These are phyloP conservation scores for Lycocorax pyrrhopterus DNA, from an alignment of 2,113 vertebrate species.

Conservation along the genomic window DNA sequence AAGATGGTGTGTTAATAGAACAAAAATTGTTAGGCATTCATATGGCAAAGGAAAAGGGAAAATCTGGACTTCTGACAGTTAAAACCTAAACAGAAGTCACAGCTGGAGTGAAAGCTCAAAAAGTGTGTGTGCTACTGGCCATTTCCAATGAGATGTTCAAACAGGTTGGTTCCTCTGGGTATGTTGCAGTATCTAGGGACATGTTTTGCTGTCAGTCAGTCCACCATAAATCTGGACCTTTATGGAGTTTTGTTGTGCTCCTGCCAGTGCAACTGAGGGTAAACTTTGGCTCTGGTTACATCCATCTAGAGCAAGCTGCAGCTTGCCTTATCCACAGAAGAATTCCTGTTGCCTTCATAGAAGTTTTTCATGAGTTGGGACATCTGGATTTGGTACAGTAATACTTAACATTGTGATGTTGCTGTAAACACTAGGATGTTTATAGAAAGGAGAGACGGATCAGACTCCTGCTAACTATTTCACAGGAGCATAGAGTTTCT, in stretches of 20 bases:
- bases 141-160: neutral
- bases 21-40: neutral
- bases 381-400: slow-evolving; percentile 29
- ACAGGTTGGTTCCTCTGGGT: neutral
- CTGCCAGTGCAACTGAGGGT: neutral
- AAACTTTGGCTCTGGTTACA: slow-evolving; percentile 20
- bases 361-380: slow-evolving; percentile 3
- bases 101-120: neutral
- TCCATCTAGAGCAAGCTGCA: neutral
- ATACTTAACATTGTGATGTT: neutral
- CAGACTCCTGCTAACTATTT: neutral
- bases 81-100: neutral
- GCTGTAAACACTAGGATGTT: slow-evolving; percentile 38
- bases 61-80: neutral
- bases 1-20: neutral
- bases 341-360: slow-evolving; percentile 2
- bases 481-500: slow-evolving; percentile 23
- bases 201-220: neutral
- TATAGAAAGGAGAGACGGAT: slow-evolving; percentile 11
- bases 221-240: neutral
- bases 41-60: neutral
- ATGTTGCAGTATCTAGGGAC: neutral
- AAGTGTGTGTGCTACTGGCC: neutral
- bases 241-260: neutral
- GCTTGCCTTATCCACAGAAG: neutral